A percentile compares a stretch with the other conserved stretches of the same genome.
phyloP scores from a whole-genome alignment of 2,113 vertebrate species.

The Xerus inauris region DNA sequence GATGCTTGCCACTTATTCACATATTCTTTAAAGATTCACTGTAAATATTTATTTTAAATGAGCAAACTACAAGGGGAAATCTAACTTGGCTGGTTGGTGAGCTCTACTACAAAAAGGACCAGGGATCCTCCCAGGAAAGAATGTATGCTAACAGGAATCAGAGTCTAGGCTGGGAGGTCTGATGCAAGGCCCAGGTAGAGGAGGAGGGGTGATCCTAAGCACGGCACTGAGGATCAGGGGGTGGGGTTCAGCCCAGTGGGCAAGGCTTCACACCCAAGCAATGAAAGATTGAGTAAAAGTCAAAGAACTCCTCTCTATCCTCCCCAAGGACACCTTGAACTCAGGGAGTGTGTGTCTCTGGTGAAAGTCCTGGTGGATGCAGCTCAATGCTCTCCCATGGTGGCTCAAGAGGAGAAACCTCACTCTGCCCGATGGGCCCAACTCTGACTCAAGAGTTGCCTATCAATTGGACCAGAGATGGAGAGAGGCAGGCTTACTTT shows the following conservation, averaged over 20 bases:
- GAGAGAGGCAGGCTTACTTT: background rate
- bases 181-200: background rate
- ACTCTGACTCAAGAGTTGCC: background rate
- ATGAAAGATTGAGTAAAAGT: background rate
- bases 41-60: background rate
- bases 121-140: background rate
- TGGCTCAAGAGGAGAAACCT: background rate
- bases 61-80: background rate
- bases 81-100: background rate
- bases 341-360: background rate
- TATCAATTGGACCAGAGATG: background rate
- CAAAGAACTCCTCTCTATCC: background rate
- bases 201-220: no score
- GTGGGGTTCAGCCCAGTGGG: background rate
- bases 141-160: background rate
- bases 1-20: background rate
- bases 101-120: background rate
- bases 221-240: background rate
- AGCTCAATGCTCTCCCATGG: background rate
- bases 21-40: background rate
- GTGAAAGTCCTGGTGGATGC: background rate
- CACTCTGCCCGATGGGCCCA: background rate
- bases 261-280: background rate
- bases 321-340: rapidly evolving
- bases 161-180: background rate